A percentile compares a stretch with the other conserved stretches of the same genome.
These are phyloP conservation scores for Drosophila dunni DNA, from an alignment of 1,140 invertebrate species.

Conservation along the genomic window DNA sequence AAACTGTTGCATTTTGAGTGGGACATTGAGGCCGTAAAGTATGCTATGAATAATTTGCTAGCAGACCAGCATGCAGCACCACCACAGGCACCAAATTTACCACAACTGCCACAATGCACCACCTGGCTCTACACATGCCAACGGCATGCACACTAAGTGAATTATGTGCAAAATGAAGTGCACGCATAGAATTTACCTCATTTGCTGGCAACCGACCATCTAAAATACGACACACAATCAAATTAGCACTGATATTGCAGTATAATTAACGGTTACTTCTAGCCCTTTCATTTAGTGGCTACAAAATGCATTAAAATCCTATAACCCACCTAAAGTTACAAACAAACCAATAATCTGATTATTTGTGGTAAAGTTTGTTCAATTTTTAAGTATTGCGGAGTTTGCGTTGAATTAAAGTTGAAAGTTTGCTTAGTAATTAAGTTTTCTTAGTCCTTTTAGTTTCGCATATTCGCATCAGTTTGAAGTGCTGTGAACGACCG, in stretches of 20 bases:
- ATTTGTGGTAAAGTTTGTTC: no score
- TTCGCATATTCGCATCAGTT: no score
- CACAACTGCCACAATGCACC: no score
- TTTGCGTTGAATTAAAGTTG: no score
- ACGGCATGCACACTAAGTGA: slow-evolving; percentile 10
- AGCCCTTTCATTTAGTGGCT: background rate
- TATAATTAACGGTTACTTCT: background rate
- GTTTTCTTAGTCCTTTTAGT: no score
- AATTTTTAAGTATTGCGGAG: no score
- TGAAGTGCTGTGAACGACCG: background rate
- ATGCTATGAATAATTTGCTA: slow-evolving; percentile 22
- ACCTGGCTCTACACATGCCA: background rate
- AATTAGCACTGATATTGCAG: background rate
- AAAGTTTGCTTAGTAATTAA: no score
- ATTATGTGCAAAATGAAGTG: slow-evolving; percentile 18
- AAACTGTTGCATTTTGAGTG: slow-evolving; percentile 53
- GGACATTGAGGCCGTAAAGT: background rate
- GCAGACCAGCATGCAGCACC: background rate
- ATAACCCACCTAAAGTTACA: no score
- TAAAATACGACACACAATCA: slow-evolving; percentile 44
- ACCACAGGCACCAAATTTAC: background rate
- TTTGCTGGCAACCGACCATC: slow-evolving; percentile 8
- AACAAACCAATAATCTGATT: no score
- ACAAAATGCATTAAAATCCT: background rate
- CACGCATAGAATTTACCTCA: background rate